Evolutionary conservation across 2,113 vertebrate genomes (phyloP).

Genomic region (Neogale vison): DNA sequence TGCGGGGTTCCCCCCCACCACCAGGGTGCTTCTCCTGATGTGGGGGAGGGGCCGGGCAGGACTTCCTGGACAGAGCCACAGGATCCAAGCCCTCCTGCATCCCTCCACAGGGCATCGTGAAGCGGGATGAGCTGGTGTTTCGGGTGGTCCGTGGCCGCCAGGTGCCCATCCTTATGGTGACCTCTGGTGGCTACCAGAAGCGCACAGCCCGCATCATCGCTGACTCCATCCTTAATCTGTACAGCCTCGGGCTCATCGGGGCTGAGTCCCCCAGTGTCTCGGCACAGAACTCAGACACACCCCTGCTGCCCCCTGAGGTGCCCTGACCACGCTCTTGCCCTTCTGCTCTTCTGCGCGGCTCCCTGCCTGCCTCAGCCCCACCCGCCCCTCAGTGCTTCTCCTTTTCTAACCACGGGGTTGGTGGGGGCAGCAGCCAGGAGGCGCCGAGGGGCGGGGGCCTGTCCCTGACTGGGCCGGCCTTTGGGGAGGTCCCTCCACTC

Average conservation of each 20-base stretch:
- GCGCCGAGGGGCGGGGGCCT: not conserved
- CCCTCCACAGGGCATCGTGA: constrained; percentile 90
- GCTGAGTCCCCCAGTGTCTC: constrained; percentile 45
- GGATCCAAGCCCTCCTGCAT: accelerated
- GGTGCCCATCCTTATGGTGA: constrained; percentile 96
- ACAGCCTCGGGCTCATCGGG: constrained; percentile 88
- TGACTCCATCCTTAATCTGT: constrained; percentile 96
- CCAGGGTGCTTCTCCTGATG: not conserved
- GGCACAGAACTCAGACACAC: constrained; percentile 75
- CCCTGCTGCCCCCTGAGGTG: constrained; percentile 74
- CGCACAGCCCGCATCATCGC: constrained; percentile 95
- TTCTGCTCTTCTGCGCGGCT: not conserved
- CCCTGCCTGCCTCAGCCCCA: not conserved
- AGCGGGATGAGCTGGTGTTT: constrained; percentile 95
- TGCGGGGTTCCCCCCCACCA: accelerated
- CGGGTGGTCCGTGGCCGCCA: constrained; percentile 84
- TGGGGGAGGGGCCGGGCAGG: not conserved
- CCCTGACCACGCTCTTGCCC: constrained; percentile 48
- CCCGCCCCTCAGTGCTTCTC: constrained; percentile 20
- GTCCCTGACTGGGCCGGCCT: not conserved
- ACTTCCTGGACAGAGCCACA: not conserved
- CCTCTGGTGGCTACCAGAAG: constrained; percentile 96
- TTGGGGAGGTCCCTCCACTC: not conserved
- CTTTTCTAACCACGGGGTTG: not conserved
- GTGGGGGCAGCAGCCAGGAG: not conserved